phyloP scores from a whole-genome alignment of 2,113 vertebrate species.

The Chloroceryle aenea region DNA sequence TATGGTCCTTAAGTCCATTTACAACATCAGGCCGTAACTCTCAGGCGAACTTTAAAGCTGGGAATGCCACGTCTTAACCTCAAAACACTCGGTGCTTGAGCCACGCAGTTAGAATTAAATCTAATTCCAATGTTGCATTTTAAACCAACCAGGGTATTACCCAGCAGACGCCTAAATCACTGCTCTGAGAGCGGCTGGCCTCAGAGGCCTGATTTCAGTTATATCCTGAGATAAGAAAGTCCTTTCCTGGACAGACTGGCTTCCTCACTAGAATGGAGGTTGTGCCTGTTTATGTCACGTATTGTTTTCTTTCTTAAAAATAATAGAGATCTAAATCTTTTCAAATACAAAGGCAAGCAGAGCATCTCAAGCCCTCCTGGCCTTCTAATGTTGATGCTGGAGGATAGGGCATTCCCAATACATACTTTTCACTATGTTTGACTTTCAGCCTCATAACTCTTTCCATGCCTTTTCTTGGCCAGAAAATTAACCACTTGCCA shows the following conservation, averaged over 20 bases:
- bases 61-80: not conserved
- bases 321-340: slow-evolving; percentile 42
- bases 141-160: not conserved
- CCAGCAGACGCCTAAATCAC: not conserved
- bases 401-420: not conserved
- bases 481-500: not conserved
- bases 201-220: not conserved
- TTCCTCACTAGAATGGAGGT: slow-evolving; percentile 21
- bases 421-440: not conserved
- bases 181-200: not conserved
- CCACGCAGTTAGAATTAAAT: not conserved
- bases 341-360: slow-evolving; percentile 28
- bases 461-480: not conserved
- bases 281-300: slow-evolving; percentile 44
- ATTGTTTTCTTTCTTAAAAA: slow-evolving; percentile 62
- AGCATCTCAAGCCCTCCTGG: not conserved
- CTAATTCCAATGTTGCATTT: not conserved
- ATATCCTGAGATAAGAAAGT: slow-evolving; percentile 66
- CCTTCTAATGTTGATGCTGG: not conserved
- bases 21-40: slow-evolving; percentile 43
- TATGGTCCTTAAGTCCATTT: slow-evolving; percentile 49
- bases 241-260: slow-evolving; percentile 1
- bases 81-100: slow-evolving; percentile 30
- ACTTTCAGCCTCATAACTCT: not conserved
- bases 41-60: slow-evolving; percentile 3